phyloP scores from a whole-genome alignment of 2,797 vertebrate genomes.

The Ceryle rudis region DNA sequence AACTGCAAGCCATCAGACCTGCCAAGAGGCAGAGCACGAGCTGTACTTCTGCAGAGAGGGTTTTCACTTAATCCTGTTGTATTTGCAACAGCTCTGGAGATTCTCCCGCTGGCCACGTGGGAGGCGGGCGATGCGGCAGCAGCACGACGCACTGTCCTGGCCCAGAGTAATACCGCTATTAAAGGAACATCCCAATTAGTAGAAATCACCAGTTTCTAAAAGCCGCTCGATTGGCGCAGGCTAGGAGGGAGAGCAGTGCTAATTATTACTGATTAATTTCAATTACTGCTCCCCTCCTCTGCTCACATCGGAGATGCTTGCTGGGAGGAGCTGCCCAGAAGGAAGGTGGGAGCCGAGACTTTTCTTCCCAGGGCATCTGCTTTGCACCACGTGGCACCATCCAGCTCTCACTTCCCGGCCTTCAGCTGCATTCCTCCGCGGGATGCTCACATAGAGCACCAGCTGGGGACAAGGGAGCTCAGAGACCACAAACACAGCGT shows the following conservation, averaged over 20 bases:
- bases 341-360: neutral
- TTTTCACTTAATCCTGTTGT: neutral
- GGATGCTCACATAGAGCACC: neutral
- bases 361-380: neutral
- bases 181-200: neutral
- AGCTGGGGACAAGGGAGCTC: neutral
- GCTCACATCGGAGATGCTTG: neutral
- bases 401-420: neutral
- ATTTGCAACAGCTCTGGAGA: neutral
- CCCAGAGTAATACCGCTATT: neutral
- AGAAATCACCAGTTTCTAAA: neutral
- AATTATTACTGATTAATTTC: neutral
- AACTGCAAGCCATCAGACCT: neutral
- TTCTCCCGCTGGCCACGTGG: neutral
- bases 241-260: neutral
- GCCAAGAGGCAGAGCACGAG: neutral
- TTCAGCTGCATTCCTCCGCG: fast-evolving
- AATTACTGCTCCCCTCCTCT: neutral
- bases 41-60: neutral
- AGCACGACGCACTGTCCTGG: neutral
- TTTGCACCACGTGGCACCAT: fast-evolving
- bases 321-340: neutral
- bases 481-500: neutral
- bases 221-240: neutral
- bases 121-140: fast-evolving